phyloP scores from a whole-genome alignment of 2,888 invertebrate species.

The Synergus itoensis region DNA sequence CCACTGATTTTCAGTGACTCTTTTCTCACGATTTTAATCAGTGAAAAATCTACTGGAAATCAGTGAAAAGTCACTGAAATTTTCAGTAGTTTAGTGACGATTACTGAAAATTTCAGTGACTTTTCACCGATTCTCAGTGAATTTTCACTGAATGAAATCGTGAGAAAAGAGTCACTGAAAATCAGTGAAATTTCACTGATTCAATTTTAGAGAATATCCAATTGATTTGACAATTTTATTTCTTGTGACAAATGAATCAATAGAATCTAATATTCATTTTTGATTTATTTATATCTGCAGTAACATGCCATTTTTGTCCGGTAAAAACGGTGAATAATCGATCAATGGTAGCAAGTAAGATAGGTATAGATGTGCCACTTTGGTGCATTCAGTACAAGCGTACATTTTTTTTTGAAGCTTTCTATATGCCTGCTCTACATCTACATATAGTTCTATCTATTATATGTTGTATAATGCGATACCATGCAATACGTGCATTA shows the following conservation, averaged over 20 bases:
- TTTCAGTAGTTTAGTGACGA: too few species aligned
- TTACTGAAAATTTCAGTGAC: too few species aligned
- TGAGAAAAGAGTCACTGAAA: too few species aligned
- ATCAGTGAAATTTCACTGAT: too few species aligned
- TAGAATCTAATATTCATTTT: neutral
- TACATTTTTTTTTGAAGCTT: neutral
- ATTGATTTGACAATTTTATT: neutral
- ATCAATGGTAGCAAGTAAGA: neutral
- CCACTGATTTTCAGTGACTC: too few species aligned
- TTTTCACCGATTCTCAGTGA: too few species aligned
- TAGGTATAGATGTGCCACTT: slow-evolving; percentile 6
- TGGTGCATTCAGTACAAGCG: slow-evolving; percentile 18
- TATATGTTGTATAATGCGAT: neutral
- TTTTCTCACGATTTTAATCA: too few species aligned
- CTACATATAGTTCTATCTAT: neutral
- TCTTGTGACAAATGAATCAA: neutral
- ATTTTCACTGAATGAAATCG: too few species aligned
- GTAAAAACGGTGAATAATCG: neutral
- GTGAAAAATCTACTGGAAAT: too few species aligned
- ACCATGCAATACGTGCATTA: slow-evolving; percentile 1
- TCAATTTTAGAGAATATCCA: too few species aligned
- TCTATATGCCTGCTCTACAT: neutral
- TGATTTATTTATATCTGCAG: neutral
- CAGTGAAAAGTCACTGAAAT: too few species aligned
- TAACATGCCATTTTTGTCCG: neutral